phyloP scores from a whole-genome alignment of 2,888 invertebrate genomes.

The Clepsis dumicolana region DNA sequence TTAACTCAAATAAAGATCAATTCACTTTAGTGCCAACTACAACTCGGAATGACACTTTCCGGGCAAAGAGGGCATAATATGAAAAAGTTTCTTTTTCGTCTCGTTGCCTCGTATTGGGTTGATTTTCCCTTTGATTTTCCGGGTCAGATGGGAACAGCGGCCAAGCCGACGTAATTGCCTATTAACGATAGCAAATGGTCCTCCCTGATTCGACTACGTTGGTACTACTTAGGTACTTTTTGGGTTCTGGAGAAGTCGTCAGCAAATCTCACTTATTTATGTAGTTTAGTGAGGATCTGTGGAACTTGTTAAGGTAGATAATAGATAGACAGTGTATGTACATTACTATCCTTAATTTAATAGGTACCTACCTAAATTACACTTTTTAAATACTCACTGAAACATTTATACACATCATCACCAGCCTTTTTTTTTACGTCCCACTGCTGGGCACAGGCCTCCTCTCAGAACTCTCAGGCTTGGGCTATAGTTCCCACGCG shows the following conservation, averaged over 20 bases:
- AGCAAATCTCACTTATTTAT: not conserved
- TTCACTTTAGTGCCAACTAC: not conserved
- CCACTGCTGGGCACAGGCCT: no score
- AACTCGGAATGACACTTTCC: not conserved
- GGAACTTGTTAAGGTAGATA: no score
- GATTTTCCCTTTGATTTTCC: conserved; percentile 11
- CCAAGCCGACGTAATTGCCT: conserved; percentile 10
- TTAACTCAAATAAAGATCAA: not conserved
- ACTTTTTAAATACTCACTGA: no score
- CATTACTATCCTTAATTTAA: no score
- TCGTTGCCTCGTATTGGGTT: not conserved
- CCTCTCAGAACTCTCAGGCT: no score
- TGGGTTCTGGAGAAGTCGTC: not conserved
- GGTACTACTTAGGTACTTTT: not conserved
- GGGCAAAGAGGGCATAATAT: not conserved
- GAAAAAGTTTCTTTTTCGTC: not conserved
- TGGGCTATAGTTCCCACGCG: no score
- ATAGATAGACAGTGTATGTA: no score
- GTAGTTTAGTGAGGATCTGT: no score
- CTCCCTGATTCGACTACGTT: not conserved
- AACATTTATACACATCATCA: no score
- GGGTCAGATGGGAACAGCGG: conserved; percentile 9
- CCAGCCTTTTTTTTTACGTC: no score
- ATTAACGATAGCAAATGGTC: conserved; percentile 13
- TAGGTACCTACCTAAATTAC: no score